A percentile compares a stretch with the other conserved stretches of the same genome.
phyloP scores from a whole-genome alignment of 2,888 invertebrate genomes.

The Leuctra nigra region DNA sequence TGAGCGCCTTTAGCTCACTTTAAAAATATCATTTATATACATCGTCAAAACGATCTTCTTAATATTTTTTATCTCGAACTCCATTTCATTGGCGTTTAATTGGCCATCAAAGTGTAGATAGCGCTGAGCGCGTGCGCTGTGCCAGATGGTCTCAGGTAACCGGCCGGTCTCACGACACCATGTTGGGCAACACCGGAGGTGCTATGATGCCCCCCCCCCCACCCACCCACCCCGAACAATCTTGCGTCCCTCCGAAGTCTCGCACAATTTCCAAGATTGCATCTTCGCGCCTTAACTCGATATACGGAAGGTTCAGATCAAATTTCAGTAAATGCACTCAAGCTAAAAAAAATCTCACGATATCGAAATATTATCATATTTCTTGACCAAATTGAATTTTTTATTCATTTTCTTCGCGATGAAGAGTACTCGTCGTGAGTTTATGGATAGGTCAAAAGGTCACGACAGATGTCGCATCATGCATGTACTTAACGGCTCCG shows the following conservation, averaged over 20 bases:
- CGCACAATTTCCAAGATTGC: slow-evolving; percentile 7
- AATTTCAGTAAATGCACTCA: too few species aligned
- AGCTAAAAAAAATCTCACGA: too few species aligned
- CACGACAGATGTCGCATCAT: too few species aligned
- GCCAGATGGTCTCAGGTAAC: slow-evolving; percentile 1
- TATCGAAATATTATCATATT: too few species aligned
- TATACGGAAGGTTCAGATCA: too few species aligned
- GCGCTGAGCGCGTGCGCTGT: not conserved
- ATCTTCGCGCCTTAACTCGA: not conserved
- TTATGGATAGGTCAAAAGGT: too few species aligned
- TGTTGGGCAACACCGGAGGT: slow-evolving; percentile 8
- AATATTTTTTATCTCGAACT: slow-evolving; percentile 8
- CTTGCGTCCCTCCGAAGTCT: too few species aligned
- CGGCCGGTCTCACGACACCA: not conserved
- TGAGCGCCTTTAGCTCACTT: not conserved
- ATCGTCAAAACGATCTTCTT: not conserved
- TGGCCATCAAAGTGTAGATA: slow-evolving; percentile 13
- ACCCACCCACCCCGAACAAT: not conserved
- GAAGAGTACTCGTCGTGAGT: too few species aligned
- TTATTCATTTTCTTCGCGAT: too few species aligned
- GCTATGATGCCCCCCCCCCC: not conserved
- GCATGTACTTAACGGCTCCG: too few species aligned
- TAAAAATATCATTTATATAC: not conserved
- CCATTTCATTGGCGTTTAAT: slow-evolving; percentile 11
- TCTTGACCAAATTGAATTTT: too few species aligned